Percentiles rank a stretch among this genome's conserved stretches.
Evolutionary conservation across 2,888 invertebrate species (phyloP).

Genomic region (Dromius quadrimaculatus): DNA sequence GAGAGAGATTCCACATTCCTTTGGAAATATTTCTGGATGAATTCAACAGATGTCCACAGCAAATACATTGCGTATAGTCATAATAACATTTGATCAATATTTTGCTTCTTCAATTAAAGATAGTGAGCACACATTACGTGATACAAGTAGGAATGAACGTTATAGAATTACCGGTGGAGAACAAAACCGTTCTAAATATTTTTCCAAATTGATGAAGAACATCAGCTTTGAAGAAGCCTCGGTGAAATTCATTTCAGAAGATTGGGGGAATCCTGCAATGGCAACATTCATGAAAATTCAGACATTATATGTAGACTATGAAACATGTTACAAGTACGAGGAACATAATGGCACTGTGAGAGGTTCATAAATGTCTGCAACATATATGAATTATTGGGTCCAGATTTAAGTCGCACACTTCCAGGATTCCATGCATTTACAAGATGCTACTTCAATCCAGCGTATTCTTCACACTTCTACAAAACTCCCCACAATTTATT

Average conservation of each 20-base stretch:
- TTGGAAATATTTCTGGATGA: constrained; percentile 57
- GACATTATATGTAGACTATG: constrained; percentile 20
- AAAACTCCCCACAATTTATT: too few species aligned
- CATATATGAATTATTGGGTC: too few species aligned
- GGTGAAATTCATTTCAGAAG: constrained; percentile 50
- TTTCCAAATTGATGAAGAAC: constrained; percentile 53
- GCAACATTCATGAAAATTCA: constrained; percentile 53
- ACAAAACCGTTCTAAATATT: constrained; percentile 54
- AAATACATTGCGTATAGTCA: not conserved
- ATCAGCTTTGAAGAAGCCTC: constrained; percentile 53
- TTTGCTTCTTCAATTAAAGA: constrained; percentile 57
- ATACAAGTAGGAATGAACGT: not conserved
- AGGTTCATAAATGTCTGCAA: too few species aligned
- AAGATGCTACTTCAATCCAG: too few species aligned
- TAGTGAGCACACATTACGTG: constrained; percentile 55
- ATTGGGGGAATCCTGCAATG: constrained; percentile 54
- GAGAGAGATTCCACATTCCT: constrained; percentile 53
- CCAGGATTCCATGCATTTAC: too few species aligned
- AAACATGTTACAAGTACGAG: not conserved
- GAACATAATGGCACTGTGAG: too few species aligned
- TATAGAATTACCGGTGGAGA: constrained; percentile 42
- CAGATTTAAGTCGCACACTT: too few species aligned
- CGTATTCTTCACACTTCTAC: too few species aligned
- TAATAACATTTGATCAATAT: constrained; percentile 55
- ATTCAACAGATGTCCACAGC: constrained; percentile 20